Evolutionary conservation across 2,888 invertebrate genomes (phyloP).

Genomic region (Eupithecia pulchellata): DNA sequence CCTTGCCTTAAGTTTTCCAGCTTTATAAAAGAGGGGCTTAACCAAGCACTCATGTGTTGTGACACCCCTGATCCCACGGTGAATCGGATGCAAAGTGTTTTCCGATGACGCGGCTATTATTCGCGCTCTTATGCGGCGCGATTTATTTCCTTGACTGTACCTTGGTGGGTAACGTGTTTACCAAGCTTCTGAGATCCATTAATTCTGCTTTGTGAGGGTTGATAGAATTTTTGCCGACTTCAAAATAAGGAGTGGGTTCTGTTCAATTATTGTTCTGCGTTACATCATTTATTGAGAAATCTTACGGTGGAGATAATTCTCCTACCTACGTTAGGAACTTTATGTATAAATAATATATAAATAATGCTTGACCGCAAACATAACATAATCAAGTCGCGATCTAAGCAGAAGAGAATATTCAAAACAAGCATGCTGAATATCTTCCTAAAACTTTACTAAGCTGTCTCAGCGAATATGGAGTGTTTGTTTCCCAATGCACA

Average conservation of each 20-base stretch:
- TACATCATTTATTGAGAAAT: neutral
- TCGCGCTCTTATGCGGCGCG: slow-evolving; percentile 32
- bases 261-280: too few species aligned
- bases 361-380: too few species aligned
- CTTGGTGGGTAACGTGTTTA: slow-evolving; percentile 20
- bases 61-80: slow-evolving; percentile 36
- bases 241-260: neutral
- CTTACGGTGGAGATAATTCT: too few species aligned
- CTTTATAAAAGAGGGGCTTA: neutral
- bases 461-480: too few species aligned
- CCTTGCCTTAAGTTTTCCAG: neutral
- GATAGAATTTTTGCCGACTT: slow-evolving; percentile 5
- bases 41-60: slow-evolving; percentile 11
- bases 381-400: too few species aligned
- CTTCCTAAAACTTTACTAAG: neutral
- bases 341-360: too few species aligned
- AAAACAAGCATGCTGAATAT: neutral
- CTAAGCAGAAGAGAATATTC: too few species aligned
- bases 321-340: too few species aligned
- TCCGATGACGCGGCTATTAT: slow-evolving; percentile 55
- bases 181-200: slow-evolving; percentile 13
- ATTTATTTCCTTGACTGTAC: slow-evolving; percentile 40
- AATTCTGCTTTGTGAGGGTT: slow-evolving; percentile 12
- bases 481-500: too few species aligned
- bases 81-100: slow-evolving; percentile 60